Percentiles rank a stretch among this genome's conserved stretches.
These are phyloP conservation scores for Tetramorium alpestre DNA, from an alignment of 1,140 invertebrate genomes.

Conservation along the genomic window DNA sequence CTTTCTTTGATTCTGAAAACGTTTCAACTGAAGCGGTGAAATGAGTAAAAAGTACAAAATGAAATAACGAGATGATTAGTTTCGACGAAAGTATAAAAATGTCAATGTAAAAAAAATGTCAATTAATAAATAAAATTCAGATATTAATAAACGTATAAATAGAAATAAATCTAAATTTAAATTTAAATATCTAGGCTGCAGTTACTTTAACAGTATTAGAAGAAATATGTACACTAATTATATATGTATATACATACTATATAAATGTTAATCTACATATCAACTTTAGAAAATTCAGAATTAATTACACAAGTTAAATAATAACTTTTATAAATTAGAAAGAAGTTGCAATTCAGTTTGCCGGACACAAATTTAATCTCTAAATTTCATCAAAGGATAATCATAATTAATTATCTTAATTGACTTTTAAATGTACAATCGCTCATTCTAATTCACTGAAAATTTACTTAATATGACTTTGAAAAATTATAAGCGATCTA, in stretches of 20 bases:
- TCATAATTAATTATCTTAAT: not conserved
- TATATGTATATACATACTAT: not conserved
- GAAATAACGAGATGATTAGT: conserved; percentile 24
- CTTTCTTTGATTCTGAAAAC: conserved; percentile 7
- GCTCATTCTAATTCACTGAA: not conserved
- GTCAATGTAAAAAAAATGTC: not conserved
- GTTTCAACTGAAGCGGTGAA: not conserved
- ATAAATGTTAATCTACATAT: not conserved
- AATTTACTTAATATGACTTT: not conserved
- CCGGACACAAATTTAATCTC: not conserved
- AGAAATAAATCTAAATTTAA: not conserved
- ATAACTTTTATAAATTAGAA: not conserved
- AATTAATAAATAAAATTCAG: conserved; percentile 13
- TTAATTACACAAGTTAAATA: not conserved
- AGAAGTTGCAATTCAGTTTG: not conserved
- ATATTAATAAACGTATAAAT: not conserved
- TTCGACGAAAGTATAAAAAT: not conserved
- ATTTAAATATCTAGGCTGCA: not conserved
- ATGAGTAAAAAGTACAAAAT: not conserved
- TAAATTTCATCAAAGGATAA: not conserved
- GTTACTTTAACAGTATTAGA: not conserved
- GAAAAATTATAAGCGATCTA: not conserved
- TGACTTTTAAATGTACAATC: not conserved
- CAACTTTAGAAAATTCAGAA: not conserved
- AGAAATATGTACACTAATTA: not conserved